Base-by-base conservation (phyloP, 2,797 vertebrate species). In the Cirrhinus molitorella region DNA sequence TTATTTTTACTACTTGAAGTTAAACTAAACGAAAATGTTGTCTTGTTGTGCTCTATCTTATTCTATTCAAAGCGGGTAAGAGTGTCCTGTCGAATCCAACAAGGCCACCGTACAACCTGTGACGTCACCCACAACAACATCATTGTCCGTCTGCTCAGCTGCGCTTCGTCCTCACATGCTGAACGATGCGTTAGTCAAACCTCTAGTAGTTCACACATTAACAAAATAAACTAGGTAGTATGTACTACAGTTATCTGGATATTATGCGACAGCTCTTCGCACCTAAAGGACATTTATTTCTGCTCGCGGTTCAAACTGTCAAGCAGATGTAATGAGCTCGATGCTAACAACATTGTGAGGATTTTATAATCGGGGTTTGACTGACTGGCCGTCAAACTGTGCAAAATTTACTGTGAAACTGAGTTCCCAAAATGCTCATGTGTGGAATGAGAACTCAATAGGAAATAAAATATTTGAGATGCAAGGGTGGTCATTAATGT, bases 101-200 rank as follows among this genome's bases (percentile, higher is more conserved):
- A 0, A 65, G 91, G 93, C 91, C 90, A 91, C 94, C 93, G 93
- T 95, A 92, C 43, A 70, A 3, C 66, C 79, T 23, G 7, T 89
- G 89, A 92, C 89, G 88, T 90, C 91, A 93, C 40, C 5, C 78
- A 89, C 75, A 83, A 89, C 91, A 93, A 93, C 91, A 94, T 91
- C 85, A 67, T 55, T 86, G 51, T 74, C 65, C 21, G 75, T 82
- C 53, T 79, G 11, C 25, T 78, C 9, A 55, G 31, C 37, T 23
- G 3, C 78, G 84, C 31, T 70, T 53, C 34, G 11, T 66, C n/a
- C 37, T 65, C 23, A 72, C 72, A 49, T 3, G 31, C 40, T n/a
- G 70, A 70, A 67, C 37, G 53, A 78, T 55, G 25, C 25, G 9
- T 45, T 57, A 47, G 11, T 21, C 16, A 51, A 78, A 71, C 49